Evolutionary conservation across 2,113 vertebrate species (phyloP).

Genomic region (Bufo bufo): DNA sequence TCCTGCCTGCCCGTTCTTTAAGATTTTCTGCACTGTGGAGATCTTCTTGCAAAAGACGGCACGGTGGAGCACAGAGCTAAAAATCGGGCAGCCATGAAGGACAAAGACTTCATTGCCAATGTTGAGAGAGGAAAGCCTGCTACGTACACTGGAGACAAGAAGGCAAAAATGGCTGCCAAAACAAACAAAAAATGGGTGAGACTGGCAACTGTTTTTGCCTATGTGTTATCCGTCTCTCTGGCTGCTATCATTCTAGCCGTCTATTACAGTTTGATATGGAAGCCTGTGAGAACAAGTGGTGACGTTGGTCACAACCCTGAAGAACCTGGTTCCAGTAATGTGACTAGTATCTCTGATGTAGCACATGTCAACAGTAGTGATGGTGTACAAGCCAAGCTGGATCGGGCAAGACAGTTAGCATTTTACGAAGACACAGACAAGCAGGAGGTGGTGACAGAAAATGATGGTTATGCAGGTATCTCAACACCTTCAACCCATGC

Average conservation of each 20-base stretch:
- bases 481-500: background rate
- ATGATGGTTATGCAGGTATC: background rate
- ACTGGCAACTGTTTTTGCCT: slow-evolving; percentile 95
- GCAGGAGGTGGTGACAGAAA: background rate
- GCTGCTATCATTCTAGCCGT: slow-evolving; percentile 96
- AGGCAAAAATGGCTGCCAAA: slow-evolving; percentile 98
- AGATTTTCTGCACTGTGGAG: background rate
- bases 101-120: slow-evolving; percentile 83
- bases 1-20: background rate
- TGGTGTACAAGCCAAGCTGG: background rate
- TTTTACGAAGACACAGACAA: background rate
- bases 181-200: slow-evolving; percentile 99
- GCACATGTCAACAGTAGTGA: background rate
- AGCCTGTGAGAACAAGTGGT: slow-evolving; percentile 78
- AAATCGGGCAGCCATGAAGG: slow-evolving; percentile 89
- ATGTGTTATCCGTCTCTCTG: slow-evolving; percentile 96
- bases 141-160: slow-evolving; percentile 98
- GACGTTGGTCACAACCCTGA: slow-evolving; percentile 59
- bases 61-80: slow-evolving; percentile 91
- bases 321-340: background rate
- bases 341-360: background rate
- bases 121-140: slow-evolving; percentile 94
- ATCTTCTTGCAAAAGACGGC: slow-evolving; percentile 77
- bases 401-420: background rate
- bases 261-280: slow-evolving; percentile 97